Base-by-base conservation (phyloP, 2,113 vertebrate genomes). In the Alaudala cheleensis region DNA sequence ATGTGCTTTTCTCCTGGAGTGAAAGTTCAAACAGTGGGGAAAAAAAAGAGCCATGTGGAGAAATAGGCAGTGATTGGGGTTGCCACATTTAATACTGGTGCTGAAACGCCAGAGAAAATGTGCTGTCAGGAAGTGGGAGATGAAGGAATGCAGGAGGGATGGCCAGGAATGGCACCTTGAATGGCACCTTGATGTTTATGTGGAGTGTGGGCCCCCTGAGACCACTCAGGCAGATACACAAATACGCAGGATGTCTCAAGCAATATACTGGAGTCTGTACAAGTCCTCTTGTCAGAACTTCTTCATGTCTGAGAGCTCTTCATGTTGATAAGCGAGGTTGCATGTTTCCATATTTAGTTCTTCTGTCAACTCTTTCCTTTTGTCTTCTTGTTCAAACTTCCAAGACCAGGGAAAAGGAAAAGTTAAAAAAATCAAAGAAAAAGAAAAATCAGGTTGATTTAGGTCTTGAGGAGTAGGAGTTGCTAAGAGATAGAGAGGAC, bases 301-400 rank as follows among this genome's bases (percentile, higher is more conserved):
- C 50, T 45, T 91, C 12, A 10, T 37, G 22, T 86, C 58, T 88
- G 78, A 81, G 69, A 82, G 54, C 76, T 79, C 81, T 77, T 57
- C 25, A 3, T 45, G 26, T 61, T 91, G 70, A 77, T 96, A 78
- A 93, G 53, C 0, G 3, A 88, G 57, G 69, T 49, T 73, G 42
- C 49, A 72, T 5, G 3, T 57, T 95, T 93, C 88, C 39, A 37
- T 91, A 70, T 72, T 95, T 94, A 86, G 60, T 91, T 86, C n/a
- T 42, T 53, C 88, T 89, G 86, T 88, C 84, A 92, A 12, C 60
- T 3, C 2, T 47, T 89, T 69, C 60, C 80, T 94, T 97, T 97
- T 87, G 49, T 95, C 88, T 92, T 92, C 95, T 57, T 6, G 5
- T 57, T 54, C 53, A 81, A 78, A 73, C 40, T 86, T 90, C 34